A percentile compares a stretch with the other conserved stretches of the same genome.
phyloP scores from a whole-genome alignment of 2,888 invertebrate species.

The Nemapogon koenigi region DNA sequence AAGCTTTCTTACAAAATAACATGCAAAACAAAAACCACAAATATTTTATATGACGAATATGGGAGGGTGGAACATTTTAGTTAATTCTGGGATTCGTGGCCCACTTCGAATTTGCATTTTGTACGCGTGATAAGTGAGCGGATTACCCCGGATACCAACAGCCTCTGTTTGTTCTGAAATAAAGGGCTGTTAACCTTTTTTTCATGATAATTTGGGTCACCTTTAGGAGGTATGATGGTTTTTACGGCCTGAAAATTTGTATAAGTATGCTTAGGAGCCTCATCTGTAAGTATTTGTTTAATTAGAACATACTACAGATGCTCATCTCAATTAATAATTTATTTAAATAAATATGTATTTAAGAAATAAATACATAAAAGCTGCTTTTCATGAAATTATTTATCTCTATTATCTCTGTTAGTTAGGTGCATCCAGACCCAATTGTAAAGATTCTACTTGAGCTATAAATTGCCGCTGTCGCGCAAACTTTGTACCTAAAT shows the following conservation, averaged over 20 bases:
- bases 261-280: constrained; percentile 58
- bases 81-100: constrained; percentile 50
- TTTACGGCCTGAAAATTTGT: constrained; percentile 44
- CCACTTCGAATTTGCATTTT: constrained; percentile 59
- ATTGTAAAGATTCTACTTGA: constrained; percentile 3
- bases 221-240: constrained; percentile 49
- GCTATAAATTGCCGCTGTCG: neutral
- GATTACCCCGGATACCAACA: constrained; percentile 61
- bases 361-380: no score
- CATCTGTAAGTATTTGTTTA: no score
- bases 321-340: no score
- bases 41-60: constrained; percentile 46
- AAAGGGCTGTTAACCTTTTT: constrained; percentile 63
- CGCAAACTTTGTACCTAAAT: constrained; percentile 8
- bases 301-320: no score
- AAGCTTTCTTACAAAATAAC: no score
- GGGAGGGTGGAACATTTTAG: constrained; percentile 35
- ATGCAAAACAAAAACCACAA: no score
- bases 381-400: no score
- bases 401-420: no score
- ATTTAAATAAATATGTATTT: no score
- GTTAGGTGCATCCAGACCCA: no score
- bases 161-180: constrained; percentile 62
- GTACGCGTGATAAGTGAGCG: constrained; percentile 63
- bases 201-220: constrained; percentile 62